These are phyloP conservation scores for Mimachlamys varia DNA, from an alignment of 2,888 invertebrate species.

Conservation along the genomic window DNA sequence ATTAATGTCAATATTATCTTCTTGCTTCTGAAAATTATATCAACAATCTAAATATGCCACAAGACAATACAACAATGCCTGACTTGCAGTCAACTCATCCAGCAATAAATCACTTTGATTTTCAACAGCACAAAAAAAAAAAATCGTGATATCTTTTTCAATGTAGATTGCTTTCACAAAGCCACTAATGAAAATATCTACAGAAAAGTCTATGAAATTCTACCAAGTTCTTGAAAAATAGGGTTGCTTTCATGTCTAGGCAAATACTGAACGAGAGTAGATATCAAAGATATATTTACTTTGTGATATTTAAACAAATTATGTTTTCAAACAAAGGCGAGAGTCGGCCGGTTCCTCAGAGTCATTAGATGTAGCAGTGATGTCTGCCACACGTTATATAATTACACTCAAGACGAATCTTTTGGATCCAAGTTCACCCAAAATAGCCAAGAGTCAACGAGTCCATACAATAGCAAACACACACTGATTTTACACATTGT, in stretches of 20 bases:
- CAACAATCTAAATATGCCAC: slow-evolving; percentile 21
- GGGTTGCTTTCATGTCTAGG: background rate
- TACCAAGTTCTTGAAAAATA: background rate
- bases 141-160: background rate
- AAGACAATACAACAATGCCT: background rate
- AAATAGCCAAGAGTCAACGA: background rate
- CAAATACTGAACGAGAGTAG: background rate
- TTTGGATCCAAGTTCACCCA: background rate
- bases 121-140: background rate
- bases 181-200: background rate
- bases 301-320: slow-evolving; percentile 7
- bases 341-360: background rate
- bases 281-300: background rate
- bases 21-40: slow-evolving; percentile 33
- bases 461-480: background rate
- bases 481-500: background rate
- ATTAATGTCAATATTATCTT: slow-evolving; percentile 34
- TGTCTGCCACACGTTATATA: background rate
- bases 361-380: background rate
- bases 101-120: slow-evolving; percentile 20
- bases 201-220: background rate
- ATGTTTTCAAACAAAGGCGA: background rate
- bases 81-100: background rate
- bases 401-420: background rate
- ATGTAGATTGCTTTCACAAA: background rate